phyloP scores from a whole-genome alignment of 2,113 vertebrate species.

The Pachypanchax playfairii region DNA sequence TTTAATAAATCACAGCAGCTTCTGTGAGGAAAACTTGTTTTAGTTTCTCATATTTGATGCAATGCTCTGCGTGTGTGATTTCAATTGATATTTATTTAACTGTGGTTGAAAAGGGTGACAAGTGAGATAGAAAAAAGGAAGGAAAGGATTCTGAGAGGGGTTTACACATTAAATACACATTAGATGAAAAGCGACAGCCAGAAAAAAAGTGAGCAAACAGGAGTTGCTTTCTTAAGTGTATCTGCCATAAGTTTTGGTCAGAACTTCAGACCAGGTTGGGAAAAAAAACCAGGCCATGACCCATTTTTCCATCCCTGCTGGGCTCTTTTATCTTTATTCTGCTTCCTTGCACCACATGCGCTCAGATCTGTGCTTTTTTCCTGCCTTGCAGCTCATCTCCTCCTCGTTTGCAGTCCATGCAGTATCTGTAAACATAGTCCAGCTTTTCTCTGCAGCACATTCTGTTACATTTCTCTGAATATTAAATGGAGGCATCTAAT shows the following conservation, averaged over 20 bases:
- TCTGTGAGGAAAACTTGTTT: conserved; percentile 6
- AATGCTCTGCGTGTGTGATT: background rate
- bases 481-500: too few relatives aligned
- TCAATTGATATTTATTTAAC: background rate
- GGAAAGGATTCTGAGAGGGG: background rate
- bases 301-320: conserved; percentile 21
- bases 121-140: conserved; percentile 14
- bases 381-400: conserved; percentile 1
- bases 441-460: background rate
- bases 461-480: too few relatives aligned
- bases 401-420: background rate
- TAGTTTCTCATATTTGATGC: conserved; percentile 2
- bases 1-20: conserved; percentile 8
- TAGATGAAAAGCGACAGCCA: conserved; percentile 7
- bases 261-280: conserved; percentile 9
- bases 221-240: conserved; percentile 12
- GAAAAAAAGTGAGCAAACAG: conserved; percentile 3
- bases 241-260: conserved; percentile 17
- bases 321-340: conserved; percentile 5
- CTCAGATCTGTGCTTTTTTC: conserved; percentile 9
- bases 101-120: conserved; percentile 11
- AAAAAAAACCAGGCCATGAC: conserved; percentile 28
- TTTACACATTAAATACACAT: conserved; percentile 17
- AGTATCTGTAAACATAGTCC: background rate
- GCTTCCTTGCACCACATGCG: background rate